A percentile compares a stretch with the other conserved stretches of the same genome.
phyloP scores from a whole-genome alignment of 2,797 vertebrate genomes.

The Garrulus glandarius region DNA sequence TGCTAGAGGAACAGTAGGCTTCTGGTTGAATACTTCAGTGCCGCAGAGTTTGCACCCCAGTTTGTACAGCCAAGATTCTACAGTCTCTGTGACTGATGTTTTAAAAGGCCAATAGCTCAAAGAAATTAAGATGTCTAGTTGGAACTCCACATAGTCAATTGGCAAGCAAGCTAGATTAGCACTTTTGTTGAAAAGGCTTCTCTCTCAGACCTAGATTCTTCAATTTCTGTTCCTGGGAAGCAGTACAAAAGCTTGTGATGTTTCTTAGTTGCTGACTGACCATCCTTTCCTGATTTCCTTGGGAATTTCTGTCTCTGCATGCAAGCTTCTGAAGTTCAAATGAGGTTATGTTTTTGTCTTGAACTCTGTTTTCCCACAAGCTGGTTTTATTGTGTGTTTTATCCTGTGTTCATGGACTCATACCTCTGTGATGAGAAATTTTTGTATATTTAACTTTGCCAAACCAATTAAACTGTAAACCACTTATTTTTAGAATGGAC shows the following conservation, averaged over 20 bases:
- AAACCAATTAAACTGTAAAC: conserved; percentile 1
- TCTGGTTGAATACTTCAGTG: background rate
- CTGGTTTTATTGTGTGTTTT: conserved; percentile 12
- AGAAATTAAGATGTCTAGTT: background rate
- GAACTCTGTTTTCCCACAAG: conserved; percentile 27
- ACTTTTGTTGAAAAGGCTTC: background rate
- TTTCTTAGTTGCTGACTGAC: conserved; percentile 23
- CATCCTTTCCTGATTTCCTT: conserved; percentile 12
- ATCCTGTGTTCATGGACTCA: background rate
- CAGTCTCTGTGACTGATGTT: background rate
- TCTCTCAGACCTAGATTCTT: background rate
- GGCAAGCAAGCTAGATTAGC: background rate
- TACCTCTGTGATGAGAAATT: conserved; percentile 10
- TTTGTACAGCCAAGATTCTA: background rate
- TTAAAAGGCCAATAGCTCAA: background rate
- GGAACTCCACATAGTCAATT: background rate
- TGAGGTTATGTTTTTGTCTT: conserved; percentile 47
- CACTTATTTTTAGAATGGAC: conserved; percentile 7
- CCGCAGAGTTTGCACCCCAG: background rate
- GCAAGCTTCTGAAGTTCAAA: conserved; percentile 45
- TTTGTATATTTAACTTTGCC: background rate
- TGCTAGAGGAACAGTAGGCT: background rate
- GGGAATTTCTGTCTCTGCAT: conserved; percentile 24
- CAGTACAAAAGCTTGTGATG: background rate
- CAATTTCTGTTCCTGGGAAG: conserved; percentile 35